Percentiles rank a stretch among this genome's conserved stretches.
These are phyloP conservation scores for Harmothoe impar DNA, from an alignment of 2,888 invertebrate genomes.

Conservation along the genomic window DNA sequence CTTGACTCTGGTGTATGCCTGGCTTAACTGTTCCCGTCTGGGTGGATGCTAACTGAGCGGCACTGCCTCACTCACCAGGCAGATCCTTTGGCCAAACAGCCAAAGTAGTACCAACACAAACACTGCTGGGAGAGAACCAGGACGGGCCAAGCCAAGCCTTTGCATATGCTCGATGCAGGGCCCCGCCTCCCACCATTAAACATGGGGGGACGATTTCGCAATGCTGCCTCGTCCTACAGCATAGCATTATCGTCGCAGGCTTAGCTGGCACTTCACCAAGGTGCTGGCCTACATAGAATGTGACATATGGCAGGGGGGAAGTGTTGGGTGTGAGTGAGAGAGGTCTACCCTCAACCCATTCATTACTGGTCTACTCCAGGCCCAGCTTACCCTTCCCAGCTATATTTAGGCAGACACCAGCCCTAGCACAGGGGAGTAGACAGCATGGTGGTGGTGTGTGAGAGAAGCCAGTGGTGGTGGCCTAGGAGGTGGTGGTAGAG, in stretches of 20 bases:
- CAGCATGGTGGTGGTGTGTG: no score
- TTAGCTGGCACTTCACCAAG: background rate
- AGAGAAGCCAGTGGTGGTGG: background rate
- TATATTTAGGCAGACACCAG: background rate
- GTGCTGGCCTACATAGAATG: background rate
- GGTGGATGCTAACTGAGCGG: background rate
- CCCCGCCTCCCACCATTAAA: slow-evolving; percentile 19
- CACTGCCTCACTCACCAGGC: background rate
- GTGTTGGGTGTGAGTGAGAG: background rate
- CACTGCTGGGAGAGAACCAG: background rate
- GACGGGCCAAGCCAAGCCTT: background rate
- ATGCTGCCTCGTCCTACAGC: background rate
- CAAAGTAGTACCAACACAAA: background rate
- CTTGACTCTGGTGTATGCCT: no score
- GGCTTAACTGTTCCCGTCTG: no score
- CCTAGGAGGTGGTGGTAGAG: no score
- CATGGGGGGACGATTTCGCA: slow-evolving; percentile 42
- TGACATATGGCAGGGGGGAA: background rate
- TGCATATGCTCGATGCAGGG: slow-evolving; percentile 24
- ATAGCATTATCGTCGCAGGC: slow-evolving; percentile 12
- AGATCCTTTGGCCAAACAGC: background rate
- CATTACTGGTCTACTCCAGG: background rate
- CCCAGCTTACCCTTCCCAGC: background rate
- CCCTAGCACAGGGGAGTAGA: background rate
- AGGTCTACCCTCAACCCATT: no score